phyloP scores from a whole-genome alignment of 1,140 invertebrate species.

The Pseudomyrmex concolor region DNA sequence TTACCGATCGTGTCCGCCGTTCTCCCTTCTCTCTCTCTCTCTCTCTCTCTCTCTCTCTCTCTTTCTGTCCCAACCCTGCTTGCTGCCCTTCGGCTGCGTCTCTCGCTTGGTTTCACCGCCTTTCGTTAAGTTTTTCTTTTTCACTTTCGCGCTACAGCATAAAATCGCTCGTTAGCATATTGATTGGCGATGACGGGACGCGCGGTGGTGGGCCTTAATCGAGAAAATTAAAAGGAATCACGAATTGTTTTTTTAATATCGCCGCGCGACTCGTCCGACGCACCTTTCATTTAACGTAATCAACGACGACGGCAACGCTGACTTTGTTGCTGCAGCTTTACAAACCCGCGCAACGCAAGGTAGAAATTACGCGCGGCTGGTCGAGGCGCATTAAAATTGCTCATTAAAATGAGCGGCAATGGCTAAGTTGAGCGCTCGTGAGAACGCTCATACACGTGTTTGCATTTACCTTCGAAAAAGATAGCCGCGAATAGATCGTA shows the following conservation, averaged over 20 bases:
- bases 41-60: not conserved
- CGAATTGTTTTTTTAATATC: slow-evolving; percentile 75
- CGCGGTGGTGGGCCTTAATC: slow-evolving; percentile 67
- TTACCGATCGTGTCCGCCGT: slow-evolving; percentile 63
- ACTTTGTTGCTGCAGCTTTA: slow-evolving; percentile 17
- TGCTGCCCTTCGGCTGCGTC: not conserved
- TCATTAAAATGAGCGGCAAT: not conserved
- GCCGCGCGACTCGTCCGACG: slow-evolving; percentile 15
- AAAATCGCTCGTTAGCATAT: slow-evolving; percentile 84
- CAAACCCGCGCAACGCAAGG: not conserved
- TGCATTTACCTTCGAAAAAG: not conserved
- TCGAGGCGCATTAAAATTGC: not conserved
- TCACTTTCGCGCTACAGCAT: slow-evolving; percentile 21
- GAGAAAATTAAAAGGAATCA: slow-evolving; percentile 78
- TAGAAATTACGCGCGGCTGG: slow-evolving; percentile 10
- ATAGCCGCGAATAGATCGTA: not conserved
- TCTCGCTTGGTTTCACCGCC: slow-evolving; percentile 37
- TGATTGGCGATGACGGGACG: slow-evolving; percentile 84
- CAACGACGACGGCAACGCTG: slow-evolving; percentile 3
- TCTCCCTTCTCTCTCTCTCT: slow-evolving; percentile 4
- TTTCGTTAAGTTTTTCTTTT: slow-evolving; percentile 44
- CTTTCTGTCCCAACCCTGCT: not conserved
- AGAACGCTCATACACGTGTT: not conserved
- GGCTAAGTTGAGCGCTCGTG: too few species aligned
- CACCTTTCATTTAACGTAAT: slow-evolving; percentile 31